Evolutionary conservation across 1,140 invertebrate genomes (phyloP).

Genomic region (Helicoverpa armigera): DNA sequence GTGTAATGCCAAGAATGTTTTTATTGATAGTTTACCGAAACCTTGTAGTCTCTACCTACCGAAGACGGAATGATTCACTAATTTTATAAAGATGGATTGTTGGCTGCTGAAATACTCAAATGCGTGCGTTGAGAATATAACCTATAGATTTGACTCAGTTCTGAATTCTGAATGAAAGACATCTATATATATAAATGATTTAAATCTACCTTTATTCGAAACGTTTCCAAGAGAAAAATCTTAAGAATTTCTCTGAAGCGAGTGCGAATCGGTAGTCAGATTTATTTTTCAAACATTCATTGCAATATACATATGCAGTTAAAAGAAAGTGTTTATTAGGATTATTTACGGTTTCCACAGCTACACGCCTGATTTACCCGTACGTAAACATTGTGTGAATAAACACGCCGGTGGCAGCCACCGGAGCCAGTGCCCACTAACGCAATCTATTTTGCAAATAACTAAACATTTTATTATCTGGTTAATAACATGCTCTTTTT

Average conservation of each 20-base stretch:
- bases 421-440: slow-evolving; percentile 30
- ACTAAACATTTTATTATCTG: slow-evolving; percentile 49
- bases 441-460: slow-evolving; percentile 42
- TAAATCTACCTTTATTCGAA: neutral
- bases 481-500: slow-evolving; percentile 51
- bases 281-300: slow-evolving; percentile 19
- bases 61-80: neutral
- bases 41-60: neutral
- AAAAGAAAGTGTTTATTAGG: slow-evolving; percentile 50
- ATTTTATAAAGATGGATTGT: neutral
- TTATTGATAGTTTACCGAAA: slow-evolving; percentile 11
- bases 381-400: slow-evolving; percentile 44
- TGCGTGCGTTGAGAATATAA: neutral
- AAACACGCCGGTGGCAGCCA: slow-evolving; percentile 31
- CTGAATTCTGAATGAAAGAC: neutral
- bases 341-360: slow-evolving; percentile 48
- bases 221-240: neutral
- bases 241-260: slow-evolving; percentile 2
- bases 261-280: neutral
- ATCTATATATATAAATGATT: neutral
- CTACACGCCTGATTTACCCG: slow-evolving; percentile 46
- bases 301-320: slow-evolving; percentile 20
- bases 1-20: slow-evolving; percentile 21
- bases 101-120: neutral
- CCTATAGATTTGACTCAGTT: neutral